Percentiles rank a stretch among this genome's conserved stretches.
Conservation (phyloP, 2,888 invertebrate species). For the Dicranocentrus wangi region DNA sequence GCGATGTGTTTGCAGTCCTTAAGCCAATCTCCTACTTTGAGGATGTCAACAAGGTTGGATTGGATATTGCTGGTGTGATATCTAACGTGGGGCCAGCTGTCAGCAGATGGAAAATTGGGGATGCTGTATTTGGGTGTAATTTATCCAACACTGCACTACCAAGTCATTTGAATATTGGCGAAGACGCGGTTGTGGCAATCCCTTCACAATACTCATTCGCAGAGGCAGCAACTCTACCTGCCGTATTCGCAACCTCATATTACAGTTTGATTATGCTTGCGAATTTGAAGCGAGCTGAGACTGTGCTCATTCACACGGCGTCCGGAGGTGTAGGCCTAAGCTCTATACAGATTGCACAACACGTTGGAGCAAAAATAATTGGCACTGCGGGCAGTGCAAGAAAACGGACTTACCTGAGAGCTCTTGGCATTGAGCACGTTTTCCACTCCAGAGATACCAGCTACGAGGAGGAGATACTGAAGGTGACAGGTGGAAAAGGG, state of each 20-base stretch:
- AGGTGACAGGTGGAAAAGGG: constrained; percentile 43
- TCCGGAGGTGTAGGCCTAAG: constrained; percentile 54
- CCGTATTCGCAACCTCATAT: constrained; percentile 28
- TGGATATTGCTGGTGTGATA: constrained; percentile 53
- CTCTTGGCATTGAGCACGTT: constrained; percentile 54
- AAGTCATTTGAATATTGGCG: constrained; percentile 14
- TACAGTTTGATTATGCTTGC: constrained; percentile 30
- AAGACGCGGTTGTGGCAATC: not conserved
- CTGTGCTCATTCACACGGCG: constrained; percentile 48
- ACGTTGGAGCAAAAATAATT: constrained; percentile 46
- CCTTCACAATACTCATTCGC: constrained; percentile 15
- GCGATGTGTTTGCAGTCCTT: constrained; percentile 53
- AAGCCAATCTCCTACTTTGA: constrained; percentile 53
- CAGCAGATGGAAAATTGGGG: constrained; percentile 78
- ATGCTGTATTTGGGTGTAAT: constrained; percentile 78
- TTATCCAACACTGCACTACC: constrained; percentile 27
- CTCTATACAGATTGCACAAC: constrained; percentile 34
- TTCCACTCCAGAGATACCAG: constrained; percentile 64
- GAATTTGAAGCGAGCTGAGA: constrained; percentile 34
- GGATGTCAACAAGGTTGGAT: constrained; percentile 28
- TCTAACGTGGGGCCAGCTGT: constrained; percentile 17
- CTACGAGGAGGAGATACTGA: constrained; percentile 48
- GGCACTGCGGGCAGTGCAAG: constrained; percentile 56
- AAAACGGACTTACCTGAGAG: constrained; percentile 51
- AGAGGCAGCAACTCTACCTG: constrained; percentile 21